These are phyloP conservation scores for Thamnophis elegans DNA, from an alignment of 2,797 vertebrate species.

Conservation along the genomic window DNA sequence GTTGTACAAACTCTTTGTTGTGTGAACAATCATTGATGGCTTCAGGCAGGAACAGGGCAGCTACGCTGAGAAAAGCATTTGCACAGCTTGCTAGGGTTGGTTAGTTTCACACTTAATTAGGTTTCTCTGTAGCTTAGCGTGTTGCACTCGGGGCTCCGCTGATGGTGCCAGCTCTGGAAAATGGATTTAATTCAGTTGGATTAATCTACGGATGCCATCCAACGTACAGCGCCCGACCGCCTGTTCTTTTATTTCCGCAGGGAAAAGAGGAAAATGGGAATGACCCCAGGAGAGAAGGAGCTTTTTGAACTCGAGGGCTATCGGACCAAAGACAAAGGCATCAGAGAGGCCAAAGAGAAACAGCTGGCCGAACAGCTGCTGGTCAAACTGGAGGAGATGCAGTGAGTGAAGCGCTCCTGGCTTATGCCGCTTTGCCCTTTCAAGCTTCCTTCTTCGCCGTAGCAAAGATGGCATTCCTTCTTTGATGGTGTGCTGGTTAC, in stretches of 20 bases:
- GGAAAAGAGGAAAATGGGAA: slow-evolving; percentile 91
- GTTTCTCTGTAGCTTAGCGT: background rate
- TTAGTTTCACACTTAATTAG: background rate
- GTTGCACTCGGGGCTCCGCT: background rate
- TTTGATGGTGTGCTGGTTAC: background rate
- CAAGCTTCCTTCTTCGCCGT: too few relatives aligned
- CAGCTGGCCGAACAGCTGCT: slow-evolving; percentile 83
- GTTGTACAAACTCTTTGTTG: background rate
- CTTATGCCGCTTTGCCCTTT: too few relatives aligned
- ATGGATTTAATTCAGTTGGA: background rate
- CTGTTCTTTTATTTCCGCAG: slow-evolving; percentile 52
- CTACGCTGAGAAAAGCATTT: background rate
- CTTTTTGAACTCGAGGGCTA: slow-evolving; percentile 83
- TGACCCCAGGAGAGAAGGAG: slow-evolving; percentile 84
- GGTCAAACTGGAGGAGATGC: slow-evolving; percentile 81
- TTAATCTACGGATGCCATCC: background rate
- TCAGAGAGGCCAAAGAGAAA: slow-evolving; percentile 85
- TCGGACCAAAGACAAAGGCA: slow-evolving; percentile 78
- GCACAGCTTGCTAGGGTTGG: background rate
- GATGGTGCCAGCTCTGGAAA: background rate
- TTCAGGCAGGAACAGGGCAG: background rate
- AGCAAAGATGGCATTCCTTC: background rate
- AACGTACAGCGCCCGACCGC: background rate
- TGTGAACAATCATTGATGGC: background rate
- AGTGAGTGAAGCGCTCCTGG: slow-evolving; percentile 75